Evolutionary conservation across 1,140 invertebrate genomes (phyloP), one percentile per base, ranked within the genome.

Genomic region (Drosophila persimilis): DNA sequence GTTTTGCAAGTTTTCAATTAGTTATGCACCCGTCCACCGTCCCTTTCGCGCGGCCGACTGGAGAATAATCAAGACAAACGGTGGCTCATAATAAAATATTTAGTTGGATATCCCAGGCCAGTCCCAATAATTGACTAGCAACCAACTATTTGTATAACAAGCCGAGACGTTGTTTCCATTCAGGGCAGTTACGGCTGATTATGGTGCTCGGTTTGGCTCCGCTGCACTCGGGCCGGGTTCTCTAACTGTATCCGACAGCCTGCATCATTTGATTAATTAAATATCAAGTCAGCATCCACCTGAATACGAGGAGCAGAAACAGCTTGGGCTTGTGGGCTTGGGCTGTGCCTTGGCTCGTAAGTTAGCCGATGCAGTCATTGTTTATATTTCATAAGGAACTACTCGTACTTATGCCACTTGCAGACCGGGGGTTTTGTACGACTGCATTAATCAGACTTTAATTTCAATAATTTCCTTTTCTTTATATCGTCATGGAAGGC

Each of bases 1-100:
- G 77, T 85, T 88, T 53, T 59, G 77, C 65, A 85, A 71, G 73
- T 88, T 86, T 86, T 86, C 81, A 86, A 86, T 86, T 86, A 86
- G 81, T 75, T 86, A 59, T 63, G 74, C 70, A 65, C 56, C 72
- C 47, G 41, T 45, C 63, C 50, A 66, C 44, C 11, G 41, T 56
- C 52, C 39, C 26, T n/a, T 6, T 63, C 46, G 39, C 31, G 35
- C 50, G 58, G 51, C 73, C 35, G 35, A 39, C 74, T 60, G 46
- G 43, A 47, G 77, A 50, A 81, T 86, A 78, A 81, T 81, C 65
- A 78, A 86, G 83, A 67, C 70, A 75, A 88, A 81, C 83, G 69
- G 57, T 53, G 63, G 50, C 56, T 71, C 58, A 64, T 88, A 75
- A 81, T 86, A 58, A 86, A 81, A 81, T 88, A 86, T 86, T 88